A percentile compares a stretch with the other conserved stretches of the same genome.
Conservation (phyloP, 2,113 vertebrate species). For the Heterotilapia buettikoferi region DNA sequence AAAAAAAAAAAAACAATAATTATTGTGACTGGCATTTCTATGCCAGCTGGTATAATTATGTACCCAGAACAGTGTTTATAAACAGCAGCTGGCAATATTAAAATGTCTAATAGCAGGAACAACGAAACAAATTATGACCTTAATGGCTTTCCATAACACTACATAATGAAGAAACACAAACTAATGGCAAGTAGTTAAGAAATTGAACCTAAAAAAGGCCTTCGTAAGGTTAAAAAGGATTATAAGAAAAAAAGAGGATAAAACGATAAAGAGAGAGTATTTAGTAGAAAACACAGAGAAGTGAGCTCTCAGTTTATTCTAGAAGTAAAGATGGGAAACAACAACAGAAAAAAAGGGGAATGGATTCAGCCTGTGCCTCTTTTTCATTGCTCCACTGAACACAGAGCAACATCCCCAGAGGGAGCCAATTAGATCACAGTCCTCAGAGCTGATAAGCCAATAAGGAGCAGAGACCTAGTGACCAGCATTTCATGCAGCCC, state of each 20-base stretch:
- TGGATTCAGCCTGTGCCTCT: constrained; percentile 28
- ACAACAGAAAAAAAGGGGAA: not conserved
- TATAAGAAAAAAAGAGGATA: not conserved
- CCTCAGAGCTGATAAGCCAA: constrained; percentile 45
- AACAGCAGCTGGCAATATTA: not conserved
- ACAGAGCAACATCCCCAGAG: constrained; percentile 55
- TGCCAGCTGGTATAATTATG: not conserved
- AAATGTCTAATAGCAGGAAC: not conserved
- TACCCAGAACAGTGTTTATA: not conserved
- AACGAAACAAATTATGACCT: not conserved
- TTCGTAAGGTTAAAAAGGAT: not conserved
- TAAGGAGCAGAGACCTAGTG: constrained; percentile 61
- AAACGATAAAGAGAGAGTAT: not conserved
- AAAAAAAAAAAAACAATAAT: not conserved
- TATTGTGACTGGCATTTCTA: not conserved
- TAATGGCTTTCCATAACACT: not conserved
- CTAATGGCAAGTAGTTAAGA: not conserved
- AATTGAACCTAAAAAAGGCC: not conserved
- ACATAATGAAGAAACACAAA: not conserved
- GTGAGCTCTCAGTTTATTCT: not conserved
- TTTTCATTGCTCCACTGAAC: constrained; percentile 54
- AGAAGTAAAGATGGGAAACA: constrained; percentile 30
- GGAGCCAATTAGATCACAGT: constrained; percentile 54
- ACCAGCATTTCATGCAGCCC: constrained; percentile 63
- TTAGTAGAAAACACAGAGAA: not conserved